Base-by-base conservation (phyloP, 1,140 invertebrate genomes). In the Meloidogyne floridensis region DNA sequence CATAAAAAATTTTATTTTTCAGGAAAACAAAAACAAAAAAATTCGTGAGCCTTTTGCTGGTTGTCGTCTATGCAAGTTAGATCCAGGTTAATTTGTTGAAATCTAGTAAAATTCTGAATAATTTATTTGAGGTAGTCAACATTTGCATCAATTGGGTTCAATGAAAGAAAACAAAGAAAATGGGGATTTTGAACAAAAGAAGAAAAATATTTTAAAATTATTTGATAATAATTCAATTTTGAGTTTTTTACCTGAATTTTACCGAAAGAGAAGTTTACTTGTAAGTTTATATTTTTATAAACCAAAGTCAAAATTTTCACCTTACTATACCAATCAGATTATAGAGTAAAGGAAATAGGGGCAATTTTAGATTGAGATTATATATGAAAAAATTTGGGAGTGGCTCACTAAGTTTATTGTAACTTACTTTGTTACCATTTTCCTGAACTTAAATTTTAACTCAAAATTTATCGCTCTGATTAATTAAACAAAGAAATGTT, bases 91-190 rank as follows among this genome's bases (percentile, higher is more conserved):
- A n/a, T 18, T 56, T 59, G 3, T 59, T 15, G 15, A n/a, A 2
- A 32, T 15, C 4, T 59, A 59, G n/a, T 65, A 1, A 7, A n/a
- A 7, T 32, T 32, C 7, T n/a, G 2, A 65, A n/a, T 18, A n/a
- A 7, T 65, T 65, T n/a, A 18, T 59, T 59, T 59, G 0, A 65
- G 59, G 59, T 7, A 65, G 53, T 4, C 77, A 79, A 18, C 77
- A 79, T 71, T 53, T 79, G 5, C 77, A 79, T 79, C 77, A 79
- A 72, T 72, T 79, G 10, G 77, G 77, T 51, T 53, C 42, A 74
- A n/a, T 54, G 15, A 74, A 47, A n/a, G 5, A 15, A 54, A 74
- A 20, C 4, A 6, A 54, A 20, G 72, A 74, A 18, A 65, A 42
- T 56, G n/a, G 15, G 15, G 13, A 10, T 56, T 53, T 65, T 13